phyloP scores from a whole-genome alignment of 2,113 vertebrate genomes.

The Lepidothrix coronata region DNA sequence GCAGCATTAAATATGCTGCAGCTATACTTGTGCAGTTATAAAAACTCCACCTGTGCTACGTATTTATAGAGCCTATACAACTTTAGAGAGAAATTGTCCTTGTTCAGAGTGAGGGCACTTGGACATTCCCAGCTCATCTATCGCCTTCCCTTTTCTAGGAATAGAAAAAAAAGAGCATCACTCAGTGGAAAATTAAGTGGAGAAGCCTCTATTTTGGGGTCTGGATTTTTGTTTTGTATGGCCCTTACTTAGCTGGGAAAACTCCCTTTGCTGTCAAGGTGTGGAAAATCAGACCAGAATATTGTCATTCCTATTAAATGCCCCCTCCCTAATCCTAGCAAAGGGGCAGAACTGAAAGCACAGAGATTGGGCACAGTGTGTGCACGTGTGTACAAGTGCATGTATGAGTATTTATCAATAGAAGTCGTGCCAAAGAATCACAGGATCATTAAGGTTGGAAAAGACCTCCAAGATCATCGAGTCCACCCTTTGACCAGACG shows the following conservation, averaged over 20 bases:
- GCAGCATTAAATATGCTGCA: not conserved
- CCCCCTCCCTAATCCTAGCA: not conserved
- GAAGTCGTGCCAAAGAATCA: not conserved
- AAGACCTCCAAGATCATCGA: not conserved
- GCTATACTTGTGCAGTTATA: slow-evolving; percentile 1
- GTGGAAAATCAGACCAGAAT: not conserved
- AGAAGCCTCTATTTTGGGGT: not conserved
- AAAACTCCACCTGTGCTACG: not conserved
- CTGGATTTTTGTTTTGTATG: not conserved
- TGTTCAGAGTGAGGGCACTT: not conserved
- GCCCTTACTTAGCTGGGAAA: not conserved
- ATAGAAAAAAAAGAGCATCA: not conserved
- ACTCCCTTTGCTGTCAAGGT: not conserved
- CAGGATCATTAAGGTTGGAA: not conserved
- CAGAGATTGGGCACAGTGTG: rapidly evolving
- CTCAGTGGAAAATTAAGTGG: not conserved
- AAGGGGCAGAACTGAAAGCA: not conserved
- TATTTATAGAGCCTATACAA: not conserved
- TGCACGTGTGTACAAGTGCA: rapidly evolving
- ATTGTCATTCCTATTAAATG: rapidly evolving
- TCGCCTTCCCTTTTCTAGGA: not conserved
- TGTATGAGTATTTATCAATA: not conserved
- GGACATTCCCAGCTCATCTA: not conserved
- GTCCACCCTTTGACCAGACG: rapidly evolving
- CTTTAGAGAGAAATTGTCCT: not conserved